A percentile compares a stretch with the other conserved stretches of the same genome.
phyloP scores from a whole-genome alignment of 2,797 vertebrate genomes.

The Spinibarbus caldwelli region DNA sequence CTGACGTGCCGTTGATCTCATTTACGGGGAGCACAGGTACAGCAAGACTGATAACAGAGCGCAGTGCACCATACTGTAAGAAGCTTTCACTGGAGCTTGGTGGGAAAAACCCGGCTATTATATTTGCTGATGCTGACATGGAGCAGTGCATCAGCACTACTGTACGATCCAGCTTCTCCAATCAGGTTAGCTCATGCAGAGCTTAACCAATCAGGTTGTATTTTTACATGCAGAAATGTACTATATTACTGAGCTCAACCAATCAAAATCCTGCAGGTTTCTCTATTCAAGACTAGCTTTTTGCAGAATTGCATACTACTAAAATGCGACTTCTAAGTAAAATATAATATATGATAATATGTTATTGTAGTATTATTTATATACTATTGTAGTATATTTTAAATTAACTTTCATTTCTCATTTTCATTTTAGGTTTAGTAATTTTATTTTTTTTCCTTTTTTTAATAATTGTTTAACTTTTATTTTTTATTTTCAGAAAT shows the following conservation, averaged over 20 bases:
- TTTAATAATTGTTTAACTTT: not conserved
- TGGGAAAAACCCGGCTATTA: constrained; percentile 93
- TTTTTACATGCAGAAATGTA: not conserved
- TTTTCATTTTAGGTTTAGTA: not conserved
- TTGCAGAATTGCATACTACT: not conserved
- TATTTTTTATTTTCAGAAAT: not conserved
- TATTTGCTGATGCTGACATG: constrained; percentile 92
- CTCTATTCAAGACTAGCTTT: not conserved
- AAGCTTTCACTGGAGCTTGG: constrained; percentile 94
- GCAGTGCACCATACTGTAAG: constrained; percentile 89
- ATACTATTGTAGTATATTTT: not conserved
- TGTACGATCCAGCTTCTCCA: constrained; percentile 92
- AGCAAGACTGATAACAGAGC: constrained; percentile 83
- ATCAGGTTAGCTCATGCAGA: constrained; percentile 79
- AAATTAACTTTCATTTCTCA: not conserved
- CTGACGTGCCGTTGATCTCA: constrained; percentile 88
- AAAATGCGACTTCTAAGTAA: not conserved
- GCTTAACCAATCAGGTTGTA: not conserved
- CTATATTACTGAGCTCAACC: not conserved
- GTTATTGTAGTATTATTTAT: not conserved
- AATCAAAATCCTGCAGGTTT: not conserved
- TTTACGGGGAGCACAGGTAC: constrained; percentile 97
- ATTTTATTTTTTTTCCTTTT: not conserved
- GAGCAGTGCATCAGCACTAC: constrained; percentile 87
- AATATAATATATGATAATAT: not conserved